phyloP scores from a whole-genome alignment of 2,113 vertebrate species.

The Calyptommatus sinebrachiatus region DNA sequence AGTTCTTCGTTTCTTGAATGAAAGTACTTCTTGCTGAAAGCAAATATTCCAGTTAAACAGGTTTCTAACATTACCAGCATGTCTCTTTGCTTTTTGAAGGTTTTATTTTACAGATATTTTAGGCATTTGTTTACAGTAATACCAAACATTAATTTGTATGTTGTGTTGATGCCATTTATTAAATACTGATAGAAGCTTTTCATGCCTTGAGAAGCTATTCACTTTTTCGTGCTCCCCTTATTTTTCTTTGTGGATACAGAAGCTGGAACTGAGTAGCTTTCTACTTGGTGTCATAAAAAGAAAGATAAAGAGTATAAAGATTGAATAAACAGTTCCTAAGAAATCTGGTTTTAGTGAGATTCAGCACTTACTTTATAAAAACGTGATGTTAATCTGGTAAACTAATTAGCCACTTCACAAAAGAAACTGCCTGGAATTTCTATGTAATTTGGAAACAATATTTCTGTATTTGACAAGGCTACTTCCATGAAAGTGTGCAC shows the following conservation, averaged over 20 bases:
- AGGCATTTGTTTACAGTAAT: background rate
- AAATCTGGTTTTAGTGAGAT: background rate
- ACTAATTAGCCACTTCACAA: background rate
- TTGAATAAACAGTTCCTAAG: background rate
- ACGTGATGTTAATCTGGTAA: background rate
- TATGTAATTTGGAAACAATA: background rate
- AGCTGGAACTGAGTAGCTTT: background rate
- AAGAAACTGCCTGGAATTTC: background rate
- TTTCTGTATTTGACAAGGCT: background rate
- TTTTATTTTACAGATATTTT: background rate
- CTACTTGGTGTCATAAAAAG: background rate
- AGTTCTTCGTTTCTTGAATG: background rate
- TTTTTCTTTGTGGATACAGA: background rate
- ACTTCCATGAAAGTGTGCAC: background rate
- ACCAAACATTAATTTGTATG: background rate
- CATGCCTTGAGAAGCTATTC: background rate
- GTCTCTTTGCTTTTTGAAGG: background rate
- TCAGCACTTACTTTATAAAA: background rate
- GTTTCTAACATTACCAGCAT: background rate
- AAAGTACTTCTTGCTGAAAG: accelerated
- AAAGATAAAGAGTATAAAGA: background rate
- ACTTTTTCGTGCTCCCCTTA: background rate
- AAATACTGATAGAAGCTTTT: background rate
- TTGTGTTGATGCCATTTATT: background rate
- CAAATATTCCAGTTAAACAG: background rate